A percentile compares a stretch with the other conserved stretches of the same genome.
Evolutionary conservation across 92 coral and sea anemone genomes (phyloP).

Genomic region (Actinostola sp.): DNA sequence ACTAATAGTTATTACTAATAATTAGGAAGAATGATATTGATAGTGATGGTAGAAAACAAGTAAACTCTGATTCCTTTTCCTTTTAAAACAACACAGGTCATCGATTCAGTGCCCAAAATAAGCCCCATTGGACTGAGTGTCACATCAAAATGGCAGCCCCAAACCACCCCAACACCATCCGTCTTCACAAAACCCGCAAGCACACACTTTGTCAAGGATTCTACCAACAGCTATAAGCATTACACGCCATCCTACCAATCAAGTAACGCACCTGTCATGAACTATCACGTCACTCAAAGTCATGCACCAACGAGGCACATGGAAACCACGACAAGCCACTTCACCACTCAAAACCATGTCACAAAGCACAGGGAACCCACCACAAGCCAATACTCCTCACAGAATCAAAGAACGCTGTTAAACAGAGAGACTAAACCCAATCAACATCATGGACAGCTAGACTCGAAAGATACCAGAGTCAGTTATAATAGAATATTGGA

Average conservation of each 20-base stretch:
- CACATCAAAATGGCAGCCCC: conserved; percentile 25
- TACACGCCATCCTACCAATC: not conserved
- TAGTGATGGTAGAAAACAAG: too few relatives aligned
- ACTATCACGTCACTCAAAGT: not conserved
- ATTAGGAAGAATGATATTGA: too few relatives aligned
- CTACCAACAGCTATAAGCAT: conserved; percentile 17
- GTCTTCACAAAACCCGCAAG: conserved; percentile 15
- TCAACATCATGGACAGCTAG: not conserved
- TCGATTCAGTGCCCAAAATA: not conserved
- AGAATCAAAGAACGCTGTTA: not conserved
- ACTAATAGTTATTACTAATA: too few relatives aligned
- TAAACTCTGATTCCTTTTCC: too few relatives aligned
- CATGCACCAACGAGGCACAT: not conserved
- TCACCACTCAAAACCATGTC: not conserved
- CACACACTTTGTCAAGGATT: conserved; percentile 4
- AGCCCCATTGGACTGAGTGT: conserved; percentile 1
- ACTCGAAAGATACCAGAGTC: conserved; percentile 1
- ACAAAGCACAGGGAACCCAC: conserved; percentile 1
- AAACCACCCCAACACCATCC: conserved; percentile 10
- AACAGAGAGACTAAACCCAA: not conserved
- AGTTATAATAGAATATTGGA: not conserved
- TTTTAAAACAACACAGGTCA: not conserved
- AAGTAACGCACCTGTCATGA: not conserved
- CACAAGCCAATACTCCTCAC: conserved; percentile 1
- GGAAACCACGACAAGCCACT: not conserved